Evolutionary conservation across 2,888 invertebrate species (phyloP), one percentile per base, ranked within the genome.

Genomic region (Drosophila demipolita): DNA sequence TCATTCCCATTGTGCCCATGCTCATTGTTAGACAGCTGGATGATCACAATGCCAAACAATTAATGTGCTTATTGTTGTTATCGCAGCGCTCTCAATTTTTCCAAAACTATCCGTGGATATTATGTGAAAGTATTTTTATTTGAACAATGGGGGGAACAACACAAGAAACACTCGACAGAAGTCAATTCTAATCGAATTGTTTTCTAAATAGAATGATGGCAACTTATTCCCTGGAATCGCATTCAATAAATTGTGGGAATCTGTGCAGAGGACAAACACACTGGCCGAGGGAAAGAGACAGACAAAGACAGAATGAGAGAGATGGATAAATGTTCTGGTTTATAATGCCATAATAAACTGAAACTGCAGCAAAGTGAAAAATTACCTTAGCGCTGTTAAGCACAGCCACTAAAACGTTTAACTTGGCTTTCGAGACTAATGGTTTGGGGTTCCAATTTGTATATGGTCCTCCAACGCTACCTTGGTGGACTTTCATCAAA

Each of bases 161-260:
- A 40, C n/a, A 52, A 62, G 62, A 57, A 50, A 65, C 88, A 90
- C 90, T 90, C 90, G 90, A 91, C 90, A 90, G 90, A 90, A 90
- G 91, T 90, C 91, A 91, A 88, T 90, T 88, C 91, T 80, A 87
- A 91, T 90, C 89, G 88, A 91, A 91, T 91, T 90, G 88, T 91
- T 87, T 87, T 82, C 75, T 79, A 87, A 89, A 91, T 90, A 90
- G 63, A 62, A 66, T 35, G 55, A 45, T 55, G 71, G 67, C 52
- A 59, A 69, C 75, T 67, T 62, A 60, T 84, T 89, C 88, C 54
- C 5, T 35, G 69, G 85, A 84, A 84, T 77, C 62, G 80, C 62
- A 66, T 65, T 80, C 80, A 83, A 74, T 73, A 82, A 86, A 81
- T 83, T 88, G 87, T 87, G 90, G 87, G 87, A 89, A 86, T 71